Percentiles rank a stretch among this genome's conserved stretches.
These are phyloP conservation scores for Zygogramma bicolorata DNA, from an alignment of 2,888 invertebrate genomes.

Conservation along the genomic window DNA sequence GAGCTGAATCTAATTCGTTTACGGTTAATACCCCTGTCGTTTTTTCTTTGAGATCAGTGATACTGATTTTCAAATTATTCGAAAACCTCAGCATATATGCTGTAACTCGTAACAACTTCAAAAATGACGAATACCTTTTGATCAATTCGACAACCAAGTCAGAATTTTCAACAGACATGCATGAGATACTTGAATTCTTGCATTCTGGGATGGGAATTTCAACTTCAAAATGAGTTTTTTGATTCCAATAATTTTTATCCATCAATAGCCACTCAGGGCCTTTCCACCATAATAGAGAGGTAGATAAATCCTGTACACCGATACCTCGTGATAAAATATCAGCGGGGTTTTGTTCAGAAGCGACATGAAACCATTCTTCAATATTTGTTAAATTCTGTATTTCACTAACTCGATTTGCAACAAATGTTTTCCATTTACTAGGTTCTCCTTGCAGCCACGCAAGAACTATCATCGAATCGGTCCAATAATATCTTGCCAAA, in stretches of 20 bases:
- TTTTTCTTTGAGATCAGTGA: background rate
- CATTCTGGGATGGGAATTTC: background rate
- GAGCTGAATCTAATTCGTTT: conserved; percentile 15
- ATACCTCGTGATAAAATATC: background rate
- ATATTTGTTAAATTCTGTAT: background rate
- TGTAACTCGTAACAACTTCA: background rate
- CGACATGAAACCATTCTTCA: background rate
- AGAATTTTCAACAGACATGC: background rate
- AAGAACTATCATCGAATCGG: conserved; percentile 9
- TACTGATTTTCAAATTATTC: background rate
- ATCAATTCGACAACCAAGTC: background rate
- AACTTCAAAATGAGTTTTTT: background rate
- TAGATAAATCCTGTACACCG: background rate
- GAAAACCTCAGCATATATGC: background rate
- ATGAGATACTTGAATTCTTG: background rate
- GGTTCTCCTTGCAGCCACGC: background rate
- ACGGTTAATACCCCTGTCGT: background rate
- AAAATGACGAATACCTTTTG: background rate
- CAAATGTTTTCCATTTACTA: background rate
- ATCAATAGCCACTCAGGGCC: background rate
- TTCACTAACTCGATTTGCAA: background rate
- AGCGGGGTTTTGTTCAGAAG: background rate
- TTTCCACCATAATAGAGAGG: background rate
- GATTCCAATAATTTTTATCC: background rate
- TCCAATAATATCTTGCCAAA: background rate